A percentile compares a stretch with the other conserved stretches of the same genome.
Conservation (phyloP, 2,888 invertebrate species). For the Synanthedon formicaeformis region DNA sequence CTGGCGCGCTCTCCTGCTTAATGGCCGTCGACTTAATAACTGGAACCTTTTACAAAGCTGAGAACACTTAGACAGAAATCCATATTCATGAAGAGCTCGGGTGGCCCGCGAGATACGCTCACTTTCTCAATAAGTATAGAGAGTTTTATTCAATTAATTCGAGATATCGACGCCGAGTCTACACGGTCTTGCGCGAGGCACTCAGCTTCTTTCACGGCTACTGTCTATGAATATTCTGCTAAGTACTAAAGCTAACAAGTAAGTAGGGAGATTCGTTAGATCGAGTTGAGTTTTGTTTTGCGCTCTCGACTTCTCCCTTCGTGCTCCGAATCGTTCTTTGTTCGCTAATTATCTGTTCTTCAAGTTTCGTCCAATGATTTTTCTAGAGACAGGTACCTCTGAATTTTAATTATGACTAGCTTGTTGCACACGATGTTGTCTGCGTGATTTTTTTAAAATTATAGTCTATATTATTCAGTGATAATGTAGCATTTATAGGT, state of each 20-base stretch:
- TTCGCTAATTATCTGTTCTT: no score
- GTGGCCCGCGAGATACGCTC: conserved; percentile 5
- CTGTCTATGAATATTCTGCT: conserved; percentile 30
- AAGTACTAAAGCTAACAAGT: conserved; percentile 23
- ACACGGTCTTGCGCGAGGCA: conserved; percentile 13
- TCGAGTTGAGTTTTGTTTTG: background rate
- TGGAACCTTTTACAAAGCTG: conserved; percentile 41
- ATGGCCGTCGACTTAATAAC: conserved; percentile 37
- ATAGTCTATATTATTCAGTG: no score
- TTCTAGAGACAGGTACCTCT: no score
- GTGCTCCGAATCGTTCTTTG: background rate
- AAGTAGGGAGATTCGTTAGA: conserved; percentile 10
- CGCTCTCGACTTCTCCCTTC: background rate
- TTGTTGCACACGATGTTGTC: no score
- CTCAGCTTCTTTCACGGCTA: conserved; percentile 24
- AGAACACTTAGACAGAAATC: conserved; percentile 41
- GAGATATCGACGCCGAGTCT: conserved; percentile 34
- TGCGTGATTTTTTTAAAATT: no score
- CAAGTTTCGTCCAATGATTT: no score
- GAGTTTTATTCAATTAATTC: conserved; percentile 63
- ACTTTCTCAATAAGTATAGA: conserved; percentile 30
- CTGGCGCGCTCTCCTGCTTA: conserved; percentile 25
- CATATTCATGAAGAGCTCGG: conserved; percentile 51
- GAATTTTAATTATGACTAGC: no score
- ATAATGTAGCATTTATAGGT: no score